Evolutionary conservation across 2,888 invertebrate genomes (phyloP).

Genomic region (Odontomyia ornata): DNA sequence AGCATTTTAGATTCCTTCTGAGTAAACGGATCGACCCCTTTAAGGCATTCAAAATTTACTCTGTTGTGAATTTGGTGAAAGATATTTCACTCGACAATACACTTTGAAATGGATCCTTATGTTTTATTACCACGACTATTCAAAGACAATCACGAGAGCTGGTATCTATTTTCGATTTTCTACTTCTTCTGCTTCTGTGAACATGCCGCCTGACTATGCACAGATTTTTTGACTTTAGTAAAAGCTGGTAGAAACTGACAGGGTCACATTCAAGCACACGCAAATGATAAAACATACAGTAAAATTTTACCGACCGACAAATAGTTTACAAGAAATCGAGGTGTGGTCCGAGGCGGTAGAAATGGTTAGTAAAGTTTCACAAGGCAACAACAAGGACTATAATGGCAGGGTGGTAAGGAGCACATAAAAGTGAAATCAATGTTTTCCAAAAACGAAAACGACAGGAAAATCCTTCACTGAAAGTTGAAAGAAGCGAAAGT

Average conservation of each 20-base stretch:
- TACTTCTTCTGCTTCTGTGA: background rate
- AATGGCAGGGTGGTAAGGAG: too few species aligned
- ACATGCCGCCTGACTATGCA: background rate
- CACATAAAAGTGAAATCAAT: background rate
- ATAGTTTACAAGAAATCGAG: background rate
- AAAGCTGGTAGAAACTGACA: too few species aligned
- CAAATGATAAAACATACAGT: background rate
- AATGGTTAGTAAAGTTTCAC: too few species aligned
- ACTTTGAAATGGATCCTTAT: conserved; percentile 6
- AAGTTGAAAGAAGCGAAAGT: background rate
- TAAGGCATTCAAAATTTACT: too few species aligned
- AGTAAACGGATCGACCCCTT: too few species aligned
- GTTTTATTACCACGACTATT: background rate
- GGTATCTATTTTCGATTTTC: background rate
- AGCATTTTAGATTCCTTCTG: too few species aligned
- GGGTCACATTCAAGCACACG: background rate
- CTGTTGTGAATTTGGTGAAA: too few species aligned
- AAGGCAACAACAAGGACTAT: too few species aligned
- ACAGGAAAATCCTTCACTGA: background rate
- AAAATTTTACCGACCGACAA: conserved; percentile 1
- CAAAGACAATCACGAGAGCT: background rate
- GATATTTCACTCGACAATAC: background rate
- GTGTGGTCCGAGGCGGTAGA: background rate
- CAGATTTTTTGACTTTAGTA: background rate
- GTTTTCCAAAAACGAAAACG: background rate